A percentile compares a stretch with the other conserved stretches of the same genome.
phyloP scores from a whole-genome alignment of 64 coral and sea anemone species.

The Montipora foliosa region DNA sequence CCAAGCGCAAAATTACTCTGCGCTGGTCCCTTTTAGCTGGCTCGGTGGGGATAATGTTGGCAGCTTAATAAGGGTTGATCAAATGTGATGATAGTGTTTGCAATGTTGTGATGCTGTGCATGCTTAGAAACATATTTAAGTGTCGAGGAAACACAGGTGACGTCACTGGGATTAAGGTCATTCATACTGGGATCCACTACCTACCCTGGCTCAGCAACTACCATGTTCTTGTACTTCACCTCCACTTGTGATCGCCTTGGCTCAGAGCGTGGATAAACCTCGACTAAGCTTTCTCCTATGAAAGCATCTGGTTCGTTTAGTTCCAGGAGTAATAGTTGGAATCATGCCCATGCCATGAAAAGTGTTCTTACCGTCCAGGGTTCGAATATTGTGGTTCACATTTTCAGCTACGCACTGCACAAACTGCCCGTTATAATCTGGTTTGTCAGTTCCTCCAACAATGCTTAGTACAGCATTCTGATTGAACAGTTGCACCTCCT shows the following conservation, averaged over 20 bases:
- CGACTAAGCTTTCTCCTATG: no score
- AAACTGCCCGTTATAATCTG: constrained; percentile 1
- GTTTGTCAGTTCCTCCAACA: constrained; percentile 17
- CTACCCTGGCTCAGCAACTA: neutral
- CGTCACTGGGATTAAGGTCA: neutral
- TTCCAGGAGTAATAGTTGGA: neutral
- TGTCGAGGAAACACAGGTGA: constrained; percentile 13
- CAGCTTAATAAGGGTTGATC: constrained; percentile 54
- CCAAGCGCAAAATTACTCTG: constrained; percentile 9
- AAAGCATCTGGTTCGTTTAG: neutral
- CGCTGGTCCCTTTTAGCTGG: neutral
- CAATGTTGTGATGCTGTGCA: constrained; percentile 14
- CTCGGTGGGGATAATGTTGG: constrained; percentile 6
- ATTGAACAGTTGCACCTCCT: neutral
- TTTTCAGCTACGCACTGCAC: constrained; percentile 50
- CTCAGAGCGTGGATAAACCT: constrained; percentile 1
- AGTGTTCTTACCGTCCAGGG: constrained; percentile 25
- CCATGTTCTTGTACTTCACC: neutral
- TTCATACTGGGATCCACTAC: constrained; percentile 26
- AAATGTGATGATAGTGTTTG: constrained; percentile 35
- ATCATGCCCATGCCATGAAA: constrained; percentile 58
- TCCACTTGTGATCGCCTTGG: neutral
- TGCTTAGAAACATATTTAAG: constrained; percentile 31
- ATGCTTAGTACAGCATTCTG: neutral
- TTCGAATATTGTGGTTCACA: constrained; percentile 33